Conservation (phyloP, 2,888 invertebrate species). For the Rotaria sp. region DNA sequence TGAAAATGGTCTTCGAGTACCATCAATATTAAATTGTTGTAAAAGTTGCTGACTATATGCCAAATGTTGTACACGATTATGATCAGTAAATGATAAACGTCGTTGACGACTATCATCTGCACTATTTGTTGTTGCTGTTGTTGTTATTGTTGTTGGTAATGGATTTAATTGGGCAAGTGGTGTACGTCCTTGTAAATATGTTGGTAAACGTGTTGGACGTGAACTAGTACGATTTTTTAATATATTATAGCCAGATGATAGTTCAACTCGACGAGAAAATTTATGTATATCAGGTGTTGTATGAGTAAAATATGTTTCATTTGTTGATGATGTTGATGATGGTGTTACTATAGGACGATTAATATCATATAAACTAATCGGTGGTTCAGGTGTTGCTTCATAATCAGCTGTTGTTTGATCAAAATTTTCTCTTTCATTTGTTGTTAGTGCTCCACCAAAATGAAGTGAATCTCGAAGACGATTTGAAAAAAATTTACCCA, state of each 20-base stretch:
- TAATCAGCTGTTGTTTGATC: not conserved
- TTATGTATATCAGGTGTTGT: slow-evolving; percentile 14
- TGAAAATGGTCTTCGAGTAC: slow-evolving; percentile 18
- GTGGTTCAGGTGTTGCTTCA: slow-evolving; percentile 26
- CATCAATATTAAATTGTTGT: not conserved
- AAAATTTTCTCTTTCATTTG: not conserved
- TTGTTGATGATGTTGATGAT: not conserved
- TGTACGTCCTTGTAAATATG: not conserved
- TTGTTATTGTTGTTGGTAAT: not conserved
- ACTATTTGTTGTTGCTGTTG: not conserved
- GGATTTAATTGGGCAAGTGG: slow-evolving; percentile 18
- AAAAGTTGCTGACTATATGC: not conserved
- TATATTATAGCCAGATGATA: slow-evolving; percentile 27
- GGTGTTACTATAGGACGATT: not conserved
- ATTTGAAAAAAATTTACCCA: not conserved
- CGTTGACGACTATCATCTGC: not conserved
- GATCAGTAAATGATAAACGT: slow-evolving; percentile 1
- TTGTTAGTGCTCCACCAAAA: not conserved
- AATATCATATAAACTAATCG: not conserved
- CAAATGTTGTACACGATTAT: not conserved
- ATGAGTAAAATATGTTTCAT: not conserved
- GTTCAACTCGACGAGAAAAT: slow-evolving; percentile 12
- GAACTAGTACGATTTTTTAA: not conserved
- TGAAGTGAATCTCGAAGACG: slow-evolving; percentile 2
- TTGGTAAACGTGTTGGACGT: not conserved